Percentiles rank a stretch among this genome's conserved stretches.
These are phyloP conservation scores for Zaprionus bogoriensis DNA, from an alignment of 2,888 invertebrate genomes.

Conservation along the genomic window DNA sequence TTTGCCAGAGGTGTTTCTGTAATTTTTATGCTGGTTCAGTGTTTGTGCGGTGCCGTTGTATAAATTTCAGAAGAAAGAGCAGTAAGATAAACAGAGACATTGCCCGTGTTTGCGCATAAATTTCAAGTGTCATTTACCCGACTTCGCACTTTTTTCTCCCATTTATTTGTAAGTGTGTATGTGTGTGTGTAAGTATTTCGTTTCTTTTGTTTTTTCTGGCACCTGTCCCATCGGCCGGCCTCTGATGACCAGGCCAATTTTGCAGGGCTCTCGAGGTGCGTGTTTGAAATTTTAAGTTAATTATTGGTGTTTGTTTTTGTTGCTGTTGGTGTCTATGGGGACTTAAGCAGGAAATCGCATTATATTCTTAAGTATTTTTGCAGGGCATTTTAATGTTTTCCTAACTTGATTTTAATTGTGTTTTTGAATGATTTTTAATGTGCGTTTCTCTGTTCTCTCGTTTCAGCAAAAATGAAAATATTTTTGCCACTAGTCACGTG, in stretches of 20 bases:
- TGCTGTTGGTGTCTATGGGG: slow-evolving; percentile 10
- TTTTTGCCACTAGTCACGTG: slow-evolving; percentile 96
- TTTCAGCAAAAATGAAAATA: slow-evolving; percentile 96
- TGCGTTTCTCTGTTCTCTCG: slow-evolving; percentile 82
- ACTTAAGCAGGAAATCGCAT: slow-evolving; percentile 65
- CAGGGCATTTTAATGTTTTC: slow-evolving; percentile 16
- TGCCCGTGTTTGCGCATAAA: slow-evolving; percentile 70
- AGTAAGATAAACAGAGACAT: slow-evolving; percentile 42
- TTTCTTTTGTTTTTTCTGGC: slow-evolving; percentile 55
- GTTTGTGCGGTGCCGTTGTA: slow-evolving; percentile 64
- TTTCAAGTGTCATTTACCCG: slow-evolving; percentile 76
- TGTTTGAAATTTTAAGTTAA: slow-evolving; percentile 71
- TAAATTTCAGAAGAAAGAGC: slow-evolving; percentile 41
- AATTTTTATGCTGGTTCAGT: slow-evolving; percentile 59
- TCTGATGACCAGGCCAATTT: slow-evolving; percentile 67
- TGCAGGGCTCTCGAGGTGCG: slow-evolving; percentile 49
- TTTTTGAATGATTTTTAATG: slow-evolving; percentile 52
- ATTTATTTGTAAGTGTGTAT: neutral
- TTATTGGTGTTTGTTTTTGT: slow-evolving; percentile 62
- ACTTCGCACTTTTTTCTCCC: slow-evolving; percentile 52
- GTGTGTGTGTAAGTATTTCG: no score
- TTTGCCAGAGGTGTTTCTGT: slow-evolving; percentile 49
- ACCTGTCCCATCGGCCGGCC: slow-evolving; percentile 49
- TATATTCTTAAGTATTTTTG: slow-evolving; percentile 41
- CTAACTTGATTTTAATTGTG: slow-evolving; percentile 56